Percentiles rank a stretch among this genome's conserved stretches.
Evolutionary conservation across 2,113 vertebrate genomes (phyloP).

Genomic region (Archilochus colubris): DNA sequence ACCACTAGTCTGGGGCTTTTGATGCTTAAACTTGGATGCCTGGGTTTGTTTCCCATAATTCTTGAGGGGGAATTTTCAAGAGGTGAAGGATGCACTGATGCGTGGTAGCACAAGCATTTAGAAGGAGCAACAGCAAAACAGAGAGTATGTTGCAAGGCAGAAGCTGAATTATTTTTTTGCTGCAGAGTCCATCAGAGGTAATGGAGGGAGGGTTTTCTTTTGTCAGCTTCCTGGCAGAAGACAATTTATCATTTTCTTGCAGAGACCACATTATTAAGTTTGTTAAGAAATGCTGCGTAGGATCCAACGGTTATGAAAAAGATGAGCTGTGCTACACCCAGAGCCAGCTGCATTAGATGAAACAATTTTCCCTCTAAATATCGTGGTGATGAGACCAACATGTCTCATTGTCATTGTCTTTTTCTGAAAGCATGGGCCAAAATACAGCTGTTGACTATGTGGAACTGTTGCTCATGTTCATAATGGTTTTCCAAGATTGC

Average conservation of each 20-base stretch:
- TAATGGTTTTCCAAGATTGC: background rate
- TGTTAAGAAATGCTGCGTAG: constrained; percentile 30
- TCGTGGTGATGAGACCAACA: background rate
- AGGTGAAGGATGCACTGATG: background rate
- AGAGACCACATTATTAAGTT: constrained; percentile 37
- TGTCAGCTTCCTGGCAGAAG: constrained; percentile 31
- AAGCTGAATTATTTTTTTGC: constrained; percentile 4
- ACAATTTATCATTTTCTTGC: constrained; percentile 47
- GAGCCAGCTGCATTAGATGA: background rate
- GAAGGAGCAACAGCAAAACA: background rate
- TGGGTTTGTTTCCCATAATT: background rate
- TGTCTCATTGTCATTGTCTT: accelerated
- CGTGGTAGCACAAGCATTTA: background rate
- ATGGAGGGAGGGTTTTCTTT: constrained; percentile 36
- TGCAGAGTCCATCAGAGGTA: background rate
- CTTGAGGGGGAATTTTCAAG: background rate
- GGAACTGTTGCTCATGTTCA: background rate
- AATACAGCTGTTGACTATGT: background rate
- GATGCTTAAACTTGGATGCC: background rate
- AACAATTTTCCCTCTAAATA: background rate
- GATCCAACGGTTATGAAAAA: constrained; percentile 21
- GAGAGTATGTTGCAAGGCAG: background rate
- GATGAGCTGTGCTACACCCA: background rate
- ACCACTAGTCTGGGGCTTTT: background rate
- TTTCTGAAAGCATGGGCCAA: background rate